Conservation (phyloP, 2,113 vertebrate genomes). For the Salvelinus sp. region DNA sequence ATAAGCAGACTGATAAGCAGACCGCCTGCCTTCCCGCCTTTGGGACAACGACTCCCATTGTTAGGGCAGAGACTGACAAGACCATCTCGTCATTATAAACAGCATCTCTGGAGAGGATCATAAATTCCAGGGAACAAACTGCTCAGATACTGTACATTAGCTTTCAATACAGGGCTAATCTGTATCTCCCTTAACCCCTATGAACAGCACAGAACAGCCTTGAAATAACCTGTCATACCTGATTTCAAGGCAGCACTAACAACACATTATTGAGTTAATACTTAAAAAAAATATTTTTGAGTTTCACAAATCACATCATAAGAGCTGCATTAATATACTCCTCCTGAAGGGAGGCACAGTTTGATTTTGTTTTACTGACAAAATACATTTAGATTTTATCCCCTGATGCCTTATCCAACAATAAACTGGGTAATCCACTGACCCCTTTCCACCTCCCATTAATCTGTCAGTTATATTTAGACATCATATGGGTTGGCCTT, state of each 20-base stretch:
- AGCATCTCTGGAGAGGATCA: too few relatives aligned
- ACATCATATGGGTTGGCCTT: too few relatives aligned
- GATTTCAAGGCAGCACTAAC: constrained; percentile 6
- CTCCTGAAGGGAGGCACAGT: not conserved
- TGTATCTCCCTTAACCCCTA: constrained; percentile 1
- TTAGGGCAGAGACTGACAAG: too few relatives aligned
- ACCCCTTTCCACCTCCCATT: too few relatives aligned
- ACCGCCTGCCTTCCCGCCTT: too few relatives aligned
- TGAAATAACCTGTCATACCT: constrained; percentile 5
- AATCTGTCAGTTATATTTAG: too few relatives aligned
- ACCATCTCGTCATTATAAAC: too few relatives aligned
- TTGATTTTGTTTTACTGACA: constrained; percentile 22
- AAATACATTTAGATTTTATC: constrained; percentile 5
- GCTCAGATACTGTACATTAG: constrained; percentile 2
- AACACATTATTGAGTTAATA: constrained; percentile 19
- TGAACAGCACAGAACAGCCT: constrained; percentile 6
- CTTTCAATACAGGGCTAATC: constrained; percentile 12
- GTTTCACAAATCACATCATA: constrained; percentile 23
- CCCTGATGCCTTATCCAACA: too few relatives aligned
- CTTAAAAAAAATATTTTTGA: constrained; percentile 9
- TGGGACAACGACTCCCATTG: too few relatives aligned
- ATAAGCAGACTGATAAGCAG: too few relatives aligned
- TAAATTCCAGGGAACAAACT: constrained; percentile 1
- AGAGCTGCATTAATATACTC: constrained; percentile 7
- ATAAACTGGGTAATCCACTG: too few relatives aligned